phyloP scores from a whole-genome alignment of 2,113 vertebrate species.

The Erythrocebus patas region DNA sequence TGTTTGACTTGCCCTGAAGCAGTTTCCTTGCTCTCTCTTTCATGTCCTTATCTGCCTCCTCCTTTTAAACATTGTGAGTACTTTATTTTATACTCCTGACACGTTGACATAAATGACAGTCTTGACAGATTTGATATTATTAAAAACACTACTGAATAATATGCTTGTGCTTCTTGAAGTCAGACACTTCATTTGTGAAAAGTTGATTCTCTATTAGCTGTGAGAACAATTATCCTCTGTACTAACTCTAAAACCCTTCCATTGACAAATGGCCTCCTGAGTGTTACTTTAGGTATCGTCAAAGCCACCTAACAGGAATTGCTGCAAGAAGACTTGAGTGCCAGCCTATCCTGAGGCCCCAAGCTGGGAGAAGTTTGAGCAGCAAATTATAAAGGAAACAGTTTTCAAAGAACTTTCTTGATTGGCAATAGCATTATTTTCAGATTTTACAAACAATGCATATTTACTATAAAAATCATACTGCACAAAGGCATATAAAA shows the following conservation, averaged over 20 bases:
- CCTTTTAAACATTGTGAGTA: background rate
- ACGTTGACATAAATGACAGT: conserved; percentile 17
- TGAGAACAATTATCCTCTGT: background rate
- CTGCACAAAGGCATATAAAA: background rate
- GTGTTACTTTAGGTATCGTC: fast-evolving
- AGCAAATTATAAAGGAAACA: background rate
- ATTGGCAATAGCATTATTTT: background rate
- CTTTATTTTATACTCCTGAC: background rate
- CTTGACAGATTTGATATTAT: conserved; percentile 9
- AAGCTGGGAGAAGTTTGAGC: background rate
- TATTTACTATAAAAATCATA: background rate
- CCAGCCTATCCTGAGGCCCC: background rate
- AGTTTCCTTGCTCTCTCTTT: background rate
- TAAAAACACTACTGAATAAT: conserved; percentile 18
- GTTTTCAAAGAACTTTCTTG: background rate
- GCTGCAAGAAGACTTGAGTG: background rate
- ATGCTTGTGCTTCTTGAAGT: background rate
- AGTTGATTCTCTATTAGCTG: background rate
- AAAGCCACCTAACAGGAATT: background rate
- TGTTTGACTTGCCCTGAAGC: background rate
- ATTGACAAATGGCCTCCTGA: background rate
- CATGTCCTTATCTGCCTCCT: background rate
- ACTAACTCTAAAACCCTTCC: background rate
- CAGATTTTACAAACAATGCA: background rate
- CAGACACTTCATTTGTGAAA: background rate